phyloP scores from a whole-genome alignment of 64 coral and sea anemone genomes.

The Porites lutea region DNA sequence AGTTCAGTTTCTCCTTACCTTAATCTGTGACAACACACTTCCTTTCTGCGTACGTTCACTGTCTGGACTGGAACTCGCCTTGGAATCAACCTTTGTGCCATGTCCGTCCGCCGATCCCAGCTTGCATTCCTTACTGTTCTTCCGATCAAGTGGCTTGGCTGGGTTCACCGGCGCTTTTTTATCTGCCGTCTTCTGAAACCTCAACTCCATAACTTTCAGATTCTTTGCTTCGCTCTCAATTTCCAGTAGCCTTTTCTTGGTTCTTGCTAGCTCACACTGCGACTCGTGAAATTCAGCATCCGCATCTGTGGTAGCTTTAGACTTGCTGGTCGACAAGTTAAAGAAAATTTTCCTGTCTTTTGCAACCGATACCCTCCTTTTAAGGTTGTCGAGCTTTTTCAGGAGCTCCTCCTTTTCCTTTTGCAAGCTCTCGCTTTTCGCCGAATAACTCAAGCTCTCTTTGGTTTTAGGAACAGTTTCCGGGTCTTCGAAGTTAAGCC shows the following conservation, averaged over 20 bases:
- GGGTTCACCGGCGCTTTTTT: slow-evolving; percentile 9
- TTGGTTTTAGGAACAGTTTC: slow-evolving; percentile 24
- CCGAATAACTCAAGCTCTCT: slow-evolving; percentile 20
- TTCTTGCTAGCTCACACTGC: slow-evolving; percentile 78
- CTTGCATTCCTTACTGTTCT: slow-evolving; percentile 72
- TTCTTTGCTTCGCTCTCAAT: slow-evolving; percentile 89
- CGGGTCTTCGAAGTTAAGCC: slow-evolving; percentile 79
- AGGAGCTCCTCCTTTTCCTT: slow-evolving; percentile 81
- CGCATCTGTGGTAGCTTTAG: slow-evolving; percentile 77
- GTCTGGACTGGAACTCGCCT: slow-evolving; percentile 24
- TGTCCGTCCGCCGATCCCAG: background rate
- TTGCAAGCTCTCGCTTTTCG: slow-evolving; percentile 56
- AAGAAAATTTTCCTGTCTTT: slow-evolving; percentile 96
- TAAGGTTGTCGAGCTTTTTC: slow-evolving; percentile 61
- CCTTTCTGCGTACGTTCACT: slow-evolving; percentile 42
- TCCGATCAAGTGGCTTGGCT: slow-evolving; percentile 25
- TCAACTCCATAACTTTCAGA: slow-evolving; percentile 71
- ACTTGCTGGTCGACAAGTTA: slow-evolving; percentile 66
- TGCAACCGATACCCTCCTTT: slow-evolving; percentile 69
- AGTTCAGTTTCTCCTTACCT: slow-evolving; percentile 40
- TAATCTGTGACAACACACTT: slow-evolving; percentile 80
- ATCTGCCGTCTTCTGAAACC: slow-evolving; percentile 68
- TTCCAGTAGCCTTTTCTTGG: slow-evolving; percentile 85
- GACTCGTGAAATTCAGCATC: slow-evolving; percentile 92
- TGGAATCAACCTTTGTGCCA: background rate